Evolutionary conservation across 2,888 invertebrate genomes (phyloP).

Genomic region (Allophyes oxyacanthae): DNA sequence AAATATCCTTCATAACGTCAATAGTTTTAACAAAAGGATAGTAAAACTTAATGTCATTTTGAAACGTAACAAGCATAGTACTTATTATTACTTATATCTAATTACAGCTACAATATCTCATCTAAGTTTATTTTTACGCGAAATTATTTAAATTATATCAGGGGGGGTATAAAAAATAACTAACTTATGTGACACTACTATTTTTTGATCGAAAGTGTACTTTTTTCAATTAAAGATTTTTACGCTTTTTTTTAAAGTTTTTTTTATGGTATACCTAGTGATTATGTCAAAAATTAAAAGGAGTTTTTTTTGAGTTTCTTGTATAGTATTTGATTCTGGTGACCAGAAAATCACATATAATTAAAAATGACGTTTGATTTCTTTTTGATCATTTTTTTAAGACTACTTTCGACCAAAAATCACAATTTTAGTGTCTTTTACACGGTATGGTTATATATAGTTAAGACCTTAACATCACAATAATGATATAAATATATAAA

Average conservation of each 20-base stretch:
- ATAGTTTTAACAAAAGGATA: conserved; percentile 60
- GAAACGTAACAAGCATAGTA: conserved; percentile 56
- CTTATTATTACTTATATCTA: conserved; percentile 50
- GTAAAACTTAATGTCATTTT: conserved; percentile 55
- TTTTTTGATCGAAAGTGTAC: conserved; percentile 45
- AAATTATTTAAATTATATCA: conserved; percentile 56
- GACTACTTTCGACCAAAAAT: conserved; percentile 37
- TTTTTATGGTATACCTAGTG: neutral
- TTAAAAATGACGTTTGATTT: too few relatives aligned
- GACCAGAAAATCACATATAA: too few relatives aligned
- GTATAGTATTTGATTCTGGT: too few relatives aligned
- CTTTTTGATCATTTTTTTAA: neutral
- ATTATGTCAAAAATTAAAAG: too few relatives aligned
- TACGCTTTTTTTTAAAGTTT: neutral
- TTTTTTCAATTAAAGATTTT: neutral
- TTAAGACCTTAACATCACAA: conserved; percentile 54
- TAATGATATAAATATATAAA: conserved; percentile 60
- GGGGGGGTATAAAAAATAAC: conserved; percentile 58
- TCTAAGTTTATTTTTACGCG: conserved; percentile 49
- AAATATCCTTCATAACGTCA: conserved; percentile 53
- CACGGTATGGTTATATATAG: conserved; percentile 52
- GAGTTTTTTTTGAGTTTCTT: too few relatives aligned
- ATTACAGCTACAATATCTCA: conserved; percentile 48
- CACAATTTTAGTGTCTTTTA: conserved; percentile 26
- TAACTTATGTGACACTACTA: conserved; percentile 41